These are phyloP conservation scores for Orthonevra nobilis DNA, from an alignment of 2,888 invertebrate genomes.

Conservation along the genomic window DNA sequence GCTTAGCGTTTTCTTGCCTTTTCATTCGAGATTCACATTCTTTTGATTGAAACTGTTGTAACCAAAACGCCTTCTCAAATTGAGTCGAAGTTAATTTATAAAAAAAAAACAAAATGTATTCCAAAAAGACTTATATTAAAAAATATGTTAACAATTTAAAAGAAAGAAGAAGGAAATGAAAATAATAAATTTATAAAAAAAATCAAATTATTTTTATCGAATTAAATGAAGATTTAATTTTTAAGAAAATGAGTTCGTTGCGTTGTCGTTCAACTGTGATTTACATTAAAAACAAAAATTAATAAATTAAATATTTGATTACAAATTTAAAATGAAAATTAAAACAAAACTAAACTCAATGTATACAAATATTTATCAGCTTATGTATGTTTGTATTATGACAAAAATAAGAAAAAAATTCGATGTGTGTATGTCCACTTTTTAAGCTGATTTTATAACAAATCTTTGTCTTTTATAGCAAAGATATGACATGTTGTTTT, in stretches of 20 bases:
- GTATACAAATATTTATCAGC: slow-evolving; percentile 26
- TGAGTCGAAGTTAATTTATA: background rate
- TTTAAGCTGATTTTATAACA: slow-evolving; percentile 12
- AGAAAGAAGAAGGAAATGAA: no score
- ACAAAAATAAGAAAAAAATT: background rate
- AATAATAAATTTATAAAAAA: background rate
- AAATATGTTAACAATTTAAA: slow-evolving; percentile 3
- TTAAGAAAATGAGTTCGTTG: slow-evolving; percentile 42
- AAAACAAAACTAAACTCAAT: slow-evolving; percentile 6
- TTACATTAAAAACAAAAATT: slow-evolving; percentile 54
- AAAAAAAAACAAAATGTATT: no score
- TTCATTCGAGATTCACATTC: no score
- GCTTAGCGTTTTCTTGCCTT: no score
- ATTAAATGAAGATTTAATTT: background rate
- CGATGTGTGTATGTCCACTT: slow-evolving; percentile 30
- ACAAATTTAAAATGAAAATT: slow-evolving; percentile 21
- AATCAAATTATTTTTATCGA: background rate
- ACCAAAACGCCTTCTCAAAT: no score
- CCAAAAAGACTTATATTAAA: background rate
- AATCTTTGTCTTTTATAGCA: slow-evolving; percentile 15
- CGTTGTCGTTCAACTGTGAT: slow-evolving; percentile 68
- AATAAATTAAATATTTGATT: no score
- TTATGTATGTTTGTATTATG: slow-evolving; percentile 17
- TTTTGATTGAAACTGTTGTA: no score
- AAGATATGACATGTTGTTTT: slow-evolving; percentile 24